These are phyloP conservation scores for Sebastes matsubarae DNA, from an alignment of 2,797 vertebrate species.

Conservation along the genomic window DNA sequence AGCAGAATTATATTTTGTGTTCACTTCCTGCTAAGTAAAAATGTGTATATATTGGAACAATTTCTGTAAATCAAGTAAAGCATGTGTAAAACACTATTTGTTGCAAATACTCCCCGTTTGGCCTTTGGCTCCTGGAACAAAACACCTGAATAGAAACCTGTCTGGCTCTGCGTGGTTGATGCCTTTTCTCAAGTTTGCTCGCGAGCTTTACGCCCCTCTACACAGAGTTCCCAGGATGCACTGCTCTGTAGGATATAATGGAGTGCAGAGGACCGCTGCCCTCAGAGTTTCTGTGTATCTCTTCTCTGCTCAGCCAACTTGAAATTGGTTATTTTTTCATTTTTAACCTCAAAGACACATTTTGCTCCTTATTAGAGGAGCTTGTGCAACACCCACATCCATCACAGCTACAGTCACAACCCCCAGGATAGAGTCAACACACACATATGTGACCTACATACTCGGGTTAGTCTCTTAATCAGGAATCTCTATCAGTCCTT, in stretches of 20 bases:
- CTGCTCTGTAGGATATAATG: not conserved
- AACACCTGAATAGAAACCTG: not conserved
- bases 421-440: conserved; percentile 5
- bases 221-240: not conserved
- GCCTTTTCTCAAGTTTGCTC: not conserved
- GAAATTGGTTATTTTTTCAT: conserved; percentile 34
- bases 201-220: not conserved
- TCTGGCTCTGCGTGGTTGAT: not conserved
- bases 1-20: not conserved
- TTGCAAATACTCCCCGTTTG: not conserved
- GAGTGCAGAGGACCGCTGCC: not conserved
- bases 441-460: conserved; percentile 43
- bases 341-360: conserved; percentile 26
- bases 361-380: conserved; percentile 26
- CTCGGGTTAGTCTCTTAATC: conserved; percentile 14
- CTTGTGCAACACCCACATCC: conserved; percentile 27
- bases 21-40: not conserved
- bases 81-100: not conserved
- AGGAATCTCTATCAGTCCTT: conserved; percentile 1
- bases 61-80: not conserved
- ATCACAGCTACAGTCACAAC: not conserved
- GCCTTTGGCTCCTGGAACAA: not conserved
- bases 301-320: conserved; percentile 16
- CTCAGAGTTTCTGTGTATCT: not conserved
- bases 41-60: too few relatives aligned